Base-by-base conservation (phyloP, 2,113 vertebrate genomes). In the Dicerorhinus sumatrensis region DNA sequence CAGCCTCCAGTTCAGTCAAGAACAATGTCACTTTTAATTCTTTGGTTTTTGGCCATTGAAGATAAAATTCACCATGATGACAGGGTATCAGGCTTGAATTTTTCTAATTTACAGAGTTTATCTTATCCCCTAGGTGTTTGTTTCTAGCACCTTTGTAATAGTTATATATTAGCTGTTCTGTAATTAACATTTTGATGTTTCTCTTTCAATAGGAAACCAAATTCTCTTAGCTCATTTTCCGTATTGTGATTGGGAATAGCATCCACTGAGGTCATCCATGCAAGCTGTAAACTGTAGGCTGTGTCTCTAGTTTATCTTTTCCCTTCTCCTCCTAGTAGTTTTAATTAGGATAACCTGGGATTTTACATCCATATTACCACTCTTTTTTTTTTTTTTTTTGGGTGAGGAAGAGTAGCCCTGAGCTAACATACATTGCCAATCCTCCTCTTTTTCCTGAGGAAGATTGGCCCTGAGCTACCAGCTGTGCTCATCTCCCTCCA, bases 41-140 rank as follows among this genome's bases (percentile, higher is more conserved):
- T 96, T 81, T 46, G 12, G 39, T 76, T 98, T 92, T 93, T 94
- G 90, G 90, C 91, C 82, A 94, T 0, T 63, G 83, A 92, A 56
- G 87, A 73, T 63, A 54, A 94, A 94, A 82, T 72, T 77, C 75
- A 46, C 29, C 86, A 39, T 18, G 48, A 76, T 56, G 89, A 90
- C 6, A 92, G 63, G 77, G 77, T 95, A 73, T 92, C 51, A 70
- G 58, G 16, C 48, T 76, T 86, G 21, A 65, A 72, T 29, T 87
- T 84, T 75, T 36, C n/a, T 63, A 42, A 54, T 65, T 80, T 46
- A 3, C n/a, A 60, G 21, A 11, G 62, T 92, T 88, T 25, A 3
- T 65, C 31, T 56, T 60, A 67, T 80, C 27, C 25, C 10, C 36
- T 46, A 36, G 29, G 27, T 75, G 14, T n/a, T 69, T 81, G 13